A percentile compares a stretch with the other conserved stretches of the same genome.
These are phyloP conservation scores for Calonectris borealis DNA, from an alignment of 2,113 vertebrate species.

Conservation along the genomic window DNA sequence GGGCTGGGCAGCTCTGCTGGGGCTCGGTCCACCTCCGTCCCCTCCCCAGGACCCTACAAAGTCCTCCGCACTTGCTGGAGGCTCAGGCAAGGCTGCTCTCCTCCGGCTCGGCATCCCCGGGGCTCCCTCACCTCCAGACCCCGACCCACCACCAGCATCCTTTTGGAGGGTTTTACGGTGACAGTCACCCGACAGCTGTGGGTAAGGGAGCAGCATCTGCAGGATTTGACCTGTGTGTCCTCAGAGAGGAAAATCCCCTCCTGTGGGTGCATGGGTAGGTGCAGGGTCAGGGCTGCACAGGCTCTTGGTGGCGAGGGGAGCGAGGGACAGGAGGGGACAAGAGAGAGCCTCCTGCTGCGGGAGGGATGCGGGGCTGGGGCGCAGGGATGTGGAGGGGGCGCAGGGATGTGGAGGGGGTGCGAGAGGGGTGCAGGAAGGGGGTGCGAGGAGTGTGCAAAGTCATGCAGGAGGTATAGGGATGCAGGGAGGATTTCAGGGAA, in stretches of 20 bases:
- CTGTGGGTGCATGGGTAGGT: no score
- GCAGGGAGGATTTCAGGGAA: no score
- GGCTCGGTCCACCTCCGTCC: accelerated
- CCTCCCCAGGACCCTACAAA: not conserved
- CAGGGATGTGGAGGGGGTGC: no score
- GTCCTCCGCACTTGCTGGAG: not conserved
- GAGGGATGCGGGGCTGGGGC: not conserved
- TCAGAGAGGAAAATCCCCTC: not conserved
- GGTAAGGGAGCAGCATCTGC: not conserved
- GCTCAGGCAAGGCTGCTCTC: not conserved
- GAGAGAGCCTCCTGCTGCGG: not conserved
- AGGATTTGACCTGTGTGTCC: not conserved
- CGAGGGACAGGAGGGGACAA: not conserved
- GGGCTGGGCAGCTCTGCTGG: not conserved
- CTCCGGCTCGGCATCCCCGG: not conserved
- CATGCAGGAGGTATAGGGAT: not conserved
- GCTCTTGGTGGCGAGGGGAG: accelerated
- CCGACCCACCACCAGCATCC: no score
- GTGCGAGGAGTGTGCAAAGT: not conserved
- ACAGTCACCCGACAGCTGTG: accelerated
- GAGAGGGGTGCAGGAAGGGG: no score
- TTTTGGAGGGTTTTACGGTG: no score
- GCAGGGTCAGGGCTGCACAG: not conserved
- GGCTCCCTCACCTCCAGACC: not conserved
- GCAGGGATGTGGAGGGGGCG: no score